phyloP scores from a whole-genome alignment of 2,797 vertebrate species.

The Oreortyx pictus region DNA sequence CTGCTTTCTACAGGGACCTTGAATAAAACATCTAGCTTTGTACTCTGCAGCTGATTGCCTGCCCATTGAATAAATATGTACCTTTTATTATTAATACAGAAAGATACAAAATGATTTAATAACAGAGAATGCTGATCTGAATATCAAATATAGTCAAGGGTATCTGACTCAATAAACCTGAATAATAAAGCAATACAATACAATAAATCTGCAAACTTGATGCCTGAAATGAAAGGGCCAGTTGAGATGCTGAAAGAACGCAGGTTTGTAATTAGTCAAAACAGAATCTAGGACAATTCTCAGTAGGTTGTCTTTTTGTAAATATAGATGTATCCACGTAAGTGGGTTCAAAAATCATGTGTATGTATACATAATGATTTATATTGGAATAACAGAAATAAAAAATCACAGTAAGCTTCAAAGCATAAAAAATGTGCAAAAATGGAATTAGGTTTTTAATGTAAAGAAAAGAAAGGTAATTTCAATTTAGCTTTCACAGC shows the following conservation, averaged over 20 bases:
- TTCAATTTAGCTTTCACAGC: not conserved
- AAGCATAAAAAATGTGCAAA: not conserved
- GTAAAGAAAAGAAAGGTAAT: not conserved
- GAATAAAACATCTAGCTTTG: slow-evolving; percentile 53
- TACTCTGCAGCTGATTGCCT: slow-evolving; percentile 23
- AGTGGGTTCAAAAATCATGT: not conserved
- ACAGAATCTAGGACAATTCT: slow-evolving; percentile 17
- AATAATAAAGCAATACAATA: slow-evolving; percentile 65
- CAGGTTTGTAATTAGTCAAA: slow-evolving; percentile 66
- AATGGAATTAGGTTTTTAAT: not conserved
- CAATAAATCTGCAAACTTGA: slow-evolving; percentile 33
- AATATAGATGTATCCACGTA: not conserved
- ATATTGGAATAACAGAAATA: not conserved
- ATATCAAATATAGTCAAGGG: slow-evolving; percentile 76
- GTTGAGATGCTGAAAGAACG: slow-evolving; percentile 59
- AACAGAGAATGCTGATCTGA: slow-evolving; percentile 55
- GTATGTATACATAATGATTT: not conserved
- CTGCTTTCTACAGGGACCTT: slow-evolving; percentile 10
- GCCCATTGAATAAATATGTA: slow-evolving; percentile 59
- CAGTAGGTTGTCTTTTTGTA: not conserved
- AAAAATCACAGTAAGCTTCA: not conserved
- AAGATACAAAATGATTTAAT: slow-evolving; percentile 73
- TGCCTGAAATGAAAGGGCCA: slow-evolving; percentile 59
- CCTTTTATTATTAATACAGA: slow-evolving; percentile 64
- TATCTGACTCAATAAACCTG: slow-evolving; percentile 73